Percentiles rank a stretch among this genome's conserved stretches.
Evolutionary conservation across 1,140 invertebrate genomes (phyloP).

Genomic region (Gryllus bimaculatus): DNA sequence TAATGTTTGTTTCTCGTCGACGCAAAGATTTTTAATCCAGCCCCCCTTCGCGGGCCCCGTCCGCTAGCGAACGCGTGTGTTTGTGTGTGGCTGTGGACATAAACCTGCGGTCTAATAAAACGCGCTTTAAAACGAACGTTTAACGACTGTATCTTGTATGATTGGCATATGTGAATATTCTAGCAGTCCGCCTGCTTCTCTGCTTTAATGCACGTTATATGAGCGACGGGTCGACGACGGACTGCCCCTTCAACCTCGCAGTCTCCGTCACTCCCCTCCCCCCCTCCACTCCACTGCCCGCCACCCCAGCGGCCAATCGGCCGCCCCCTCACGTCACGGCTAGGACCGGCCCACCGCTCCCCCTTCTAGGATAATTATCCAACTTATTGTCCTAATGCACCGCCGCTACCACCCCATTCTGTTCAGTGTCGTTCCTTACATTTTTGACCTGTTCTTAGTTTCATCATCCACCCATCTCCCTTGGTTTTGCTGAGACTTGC

Average conservation of each 20-base stretch:
- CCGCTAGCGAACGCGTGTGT: background rate
- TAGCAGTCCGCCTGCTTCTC: background rate
- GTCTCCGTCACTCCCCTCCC: background rate
- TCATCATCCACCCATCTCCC: too few species aligned
- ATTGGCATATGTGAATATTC: background rate
- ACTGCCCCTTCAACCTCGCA: background rate
- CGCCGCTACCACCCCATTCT: too few species aligned
- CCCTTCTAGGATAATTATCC: too few species aligned
- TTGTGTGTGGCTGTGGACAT: background rate
- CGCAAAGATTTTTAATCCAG: background rate
- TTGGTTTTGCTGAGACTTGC: too few species aligned
- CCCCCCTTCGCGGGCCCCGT: background rate
- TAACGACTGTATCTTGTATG: background rate
- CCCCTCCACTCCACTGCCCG: background rate
- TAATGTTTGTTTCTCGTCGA: background rate
- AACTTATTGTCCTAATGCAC: too few species aligned
- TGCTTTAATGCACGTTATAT: background rate
- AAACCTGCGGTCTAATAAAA: background rate
- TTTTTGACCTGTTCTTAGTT: too few species aligned
- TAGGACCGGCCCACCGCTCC: too few species aligned
- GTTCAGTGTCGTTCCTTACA: too few species aligned
- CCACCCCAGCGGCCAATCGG: too few species aligned
- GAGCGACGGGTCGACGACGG: background rate
- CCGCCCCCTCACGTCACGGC: too few species aligned
- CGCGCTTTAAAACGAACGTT: background rate